phyloP scores from a whole-genome alignment of 1,140 invertebrate genomes.

The Polypedilum pembai region DNA sequence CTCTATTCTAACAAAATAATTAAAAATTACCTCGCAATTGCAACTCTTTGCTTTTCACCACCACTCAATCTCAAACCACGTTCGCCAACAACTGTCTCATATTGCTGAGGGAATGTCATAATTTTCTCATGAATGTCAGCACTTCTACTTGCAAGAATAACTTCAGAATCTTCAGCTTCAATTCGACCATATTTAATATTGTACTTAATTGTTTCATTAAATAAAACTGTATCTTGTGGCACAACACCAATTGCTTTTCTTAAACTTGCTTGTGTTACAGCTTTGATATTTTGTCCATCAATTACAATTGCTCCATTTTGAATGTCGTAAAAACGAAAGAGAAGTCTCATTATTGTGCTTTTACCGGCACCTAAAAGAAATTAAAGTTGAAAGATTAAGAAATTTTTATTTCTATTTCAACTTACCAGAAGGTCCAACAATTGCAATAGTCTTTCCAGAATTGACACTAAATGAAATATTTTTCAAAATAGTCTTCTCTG shows the following conservation, averaged over 20 bases:
- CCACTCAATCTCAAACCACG: slow-evolving; percentile 72
- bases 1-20: background rate
- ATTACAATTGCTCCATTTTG: slow-evolving; percentile 75
- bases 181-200: slow-evolving; percentile 92
- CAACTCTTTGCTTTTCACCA: slow-evolving; percentile 89
- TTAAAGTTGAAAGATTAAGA: background rate
- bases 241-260: slow-evolving; percentile 81
- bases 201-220: slow-evolving; percentile 90
- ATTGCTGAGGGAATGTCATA: slow-evolving; percentile 78
- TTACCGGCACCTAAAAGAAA: slow-evolving; percentile 76
- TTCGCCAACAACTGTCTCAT: slow-evolving; percentile 78
- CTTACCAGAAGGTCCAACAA: slow-evolving; percentile 56
- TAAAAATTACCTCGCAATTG: slow-evolving; percentile 57
- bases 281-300: slow-evolving; percentile 77
- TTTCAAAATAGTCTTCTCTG: slow-evolving; percentile 71
- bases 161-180: slow-evolving; percentile 67
- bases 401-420: background rate
- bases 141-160: slow-evolving; percentile 78
- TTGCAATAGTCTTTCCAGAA: slow-evolving; percentile 81
- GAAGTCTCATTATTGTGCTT: slow-evolving; percentile 83
- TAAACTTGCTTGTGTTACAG: slow-evolving; percentile 71
- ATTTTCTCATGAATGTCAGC: slow-evolving; percentile 94
- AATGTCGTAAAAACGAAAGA: slow-evolving; percentile 95
- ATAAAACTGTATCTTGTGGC: slow-evolving; percentile 94
- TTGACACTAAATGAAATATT: slow-evolving; percentile 79